phyloP scores from a whole-genome alignment of 1,140 invertebrate species.

The Drosophila ogumai region DNA sequence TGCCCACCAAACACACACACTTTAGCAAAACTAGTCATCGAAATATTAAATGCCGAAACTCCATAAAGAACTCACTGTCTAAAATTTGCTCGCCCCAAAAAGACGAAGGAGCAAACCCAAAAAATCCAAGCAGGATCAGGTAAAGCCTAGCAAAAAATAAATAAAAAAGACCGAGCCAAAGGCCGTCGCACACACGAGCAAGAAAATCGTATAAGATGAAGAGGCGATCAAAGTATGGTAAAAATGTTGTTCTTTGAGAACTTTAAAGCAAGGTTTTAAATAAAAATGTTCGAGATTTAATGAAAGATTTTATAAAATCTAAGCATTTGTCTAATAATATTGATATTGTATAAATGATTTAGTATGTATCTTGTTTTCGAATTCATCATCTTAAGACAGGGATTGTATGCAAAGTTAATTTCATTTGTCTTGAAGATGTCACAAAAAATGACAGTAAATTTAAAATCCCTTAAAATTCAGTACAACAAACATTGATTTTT shows the following conservation, averaged over 20 bases:
- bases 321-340: no score
- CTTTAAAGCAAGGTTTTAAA: not conserved
- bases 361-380: no score
- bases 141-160: slow-evolving; percentile 58
- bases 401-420: no score
- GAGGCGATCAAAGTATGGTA: slow-evolving; percentile 14
- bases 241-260: not conserved
- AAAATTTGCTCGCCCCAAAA: slow-evolving; percentile 71
- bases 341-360: no score
- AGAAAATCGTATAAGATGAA: not conserved
- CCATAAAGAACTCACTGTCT: slow-evolving; percentile 69
- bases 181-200: not conserved
- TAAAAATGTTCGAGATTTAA: not conserved
- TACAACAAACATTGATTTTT: no score
- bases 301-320: not conserved
- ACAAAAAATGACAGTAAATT: no score
- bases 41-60: slow-evolving; percentile 55
- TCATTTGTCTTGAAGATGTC: no score
- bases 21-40: slow-evolving; percentile 75
- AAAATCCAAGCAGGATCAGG: slow-evolving; percentile 58
- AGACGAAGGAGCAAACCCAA: slow-evolving; percentile 49
- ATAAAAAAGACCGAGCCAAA: not conserved
- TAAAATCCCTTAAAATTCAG: no score
- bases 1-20: slow-evolving; percentile 38
- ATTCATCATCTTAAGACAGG: no score